Conservation (phyloP, 2,888 invertebrate genomes). For the Bibio marci region DNA sequence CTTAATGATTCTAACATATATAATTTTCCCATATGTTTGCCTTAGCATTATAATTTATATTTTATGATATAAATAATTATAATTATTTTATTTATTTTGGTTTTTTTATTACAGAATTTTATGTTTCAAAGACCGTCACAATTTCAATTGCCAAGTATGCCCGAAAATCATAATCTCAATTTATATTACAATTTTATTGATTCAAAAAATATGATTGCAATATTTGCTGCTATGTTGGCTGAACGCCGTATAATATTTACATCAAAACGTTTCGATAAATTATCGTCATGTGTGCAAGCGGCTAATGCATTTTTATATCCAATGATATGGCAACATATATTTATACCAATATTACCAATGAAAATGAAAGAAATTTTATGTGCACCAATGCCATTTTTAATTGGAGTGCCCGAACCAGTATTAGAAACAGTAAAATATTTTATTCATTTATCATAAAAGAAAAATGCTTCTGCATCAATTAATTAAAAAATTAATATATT, state of each 20-base stretch:
- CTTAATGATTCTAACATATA: too few relatives aligned
- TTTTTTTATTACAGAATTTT: conserved; percentile 50
- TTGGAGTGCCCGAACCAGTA: conserved; percentile 80
- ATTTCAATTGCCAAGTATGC: conserved; percentile 80
- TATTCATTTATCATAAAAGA: background rate
- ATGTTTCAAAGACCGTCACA: conserved; percentile 61
- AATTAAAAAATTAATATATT: too few relatives aligned
- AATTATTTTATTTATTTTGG: too few relatives aligned
- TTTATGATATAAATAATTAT: too few relatives aligned
- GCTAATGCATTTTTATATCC: conserved; percentile 90
- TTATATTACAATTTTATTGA: conserved; percentile 98
- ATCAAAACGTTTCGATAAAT: conserved; percentile 69
- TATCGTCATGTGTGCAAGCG: conserved; percentile 88
- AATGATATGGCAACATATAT: conserved; percentile 98
- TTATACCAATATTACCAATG: conserved; percentile 85
- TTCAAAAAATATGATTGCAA: conserved; percentile 80
- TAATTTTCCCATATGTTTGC: too few relatives aligned
- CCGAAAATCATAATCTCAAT: conserved; percentile 88
- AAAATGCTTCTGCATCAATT: too few relatives aligned
- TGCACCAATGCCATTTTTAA: conserved; percentile 96
- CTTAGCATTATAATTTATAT: too few relatives aligned
- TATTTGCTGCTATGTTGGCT: conserved; percentile 89
- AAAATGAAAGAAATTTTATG: conserved; percentile 75
- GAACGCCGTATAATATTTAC: conserved; percentile 89
- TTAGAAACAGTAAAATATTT: conserved; percentile 35